Base-by-base conservation (phyloP, 1,140 invertebrate genomes). In the Triops longicaudatus region DNA sequence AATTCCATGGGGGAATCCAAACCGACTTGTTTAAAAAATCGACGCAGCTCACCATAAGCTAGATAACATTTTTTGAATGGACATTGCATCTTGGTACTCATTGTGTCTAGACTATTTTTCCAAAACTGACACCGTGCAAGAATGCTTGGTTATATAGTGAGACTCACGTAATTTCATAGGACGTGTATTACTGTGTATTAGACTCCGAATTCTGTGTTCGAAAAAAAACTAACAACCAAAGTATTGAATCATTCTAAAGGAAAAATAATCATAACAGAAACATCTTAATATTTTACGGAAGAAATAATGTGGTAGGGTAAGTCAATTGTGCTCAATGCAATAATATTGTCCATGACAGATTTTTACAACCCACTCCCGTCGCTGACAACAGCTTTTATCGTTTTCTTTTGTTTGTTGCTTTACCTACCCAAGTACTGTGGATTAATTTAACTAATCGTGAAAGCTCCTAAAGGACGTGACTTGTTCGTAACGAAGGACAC, bases 21-120 rank as follows among this genome's bases (percentile, higher is more conserved):
- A 43, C 71, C 76, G 17, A 73, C 76, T 31, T 73, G 76, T 27
- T 41, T 31, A 42, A 77, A 77, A 71, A 73, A 73, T 43, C 76
- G 76, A 26, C 76, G 72, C 72, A 22, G 76, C 74, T 43, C 37
- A 26, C 74, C 74, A 31, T 31, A 75, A 75, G 4, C 31, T 22
- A 11, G 74, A 28, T n/a, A 6, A 42, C 14, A 26, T 26, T 17
- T 44, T 42, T 43, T 6, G 74, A 42, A 75, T 43, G 37, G 27
- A 75, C 22, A 6, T 43, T 43, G 73, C 73, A 37, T 37, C 31
- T 37, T 37, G 31, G 31, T 7, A 37, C 31, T 37, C 31, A 37
- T 7, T 37, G 31, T 37, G 31, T 37, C 2, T 37, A 37, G 31
- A 37, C 31, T 37, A 37, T 37, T 37, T 37, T 37, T 37, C 31